Percentiles rank a stretch among this genome's conserved stretches.
Conservation (phyloP, 2,888 invertebrate species). For the Frankliniella fusca region DNA sequence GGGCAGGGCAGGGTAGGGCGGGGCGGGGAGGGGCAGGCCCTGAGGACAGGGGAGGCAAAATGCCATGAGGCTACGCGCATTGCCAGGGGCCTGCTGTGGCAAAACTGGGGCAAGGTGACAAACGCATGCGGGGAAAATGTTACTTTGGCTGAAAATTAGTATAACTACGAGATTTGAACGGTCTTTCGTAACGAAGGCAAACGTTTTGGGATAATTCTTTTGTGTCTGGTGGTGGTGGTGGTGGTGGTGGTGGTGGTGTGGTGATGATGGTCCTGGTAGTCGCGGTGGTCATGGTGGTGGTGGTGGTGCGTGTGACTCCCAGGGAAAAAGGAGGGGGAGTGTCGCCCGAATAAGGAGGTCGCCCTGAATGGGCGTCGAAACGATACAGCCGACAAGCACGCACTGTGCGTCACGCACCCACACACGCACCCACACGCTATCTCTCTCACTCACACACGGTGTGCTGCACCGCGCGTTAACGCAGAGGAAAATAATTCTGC, state of each 20-base stretch:
- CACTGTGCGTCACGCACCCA: not conserved
- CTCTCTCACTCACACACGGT: no score
- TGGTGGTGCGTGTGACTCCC: not conserved
- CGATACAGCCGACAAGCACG: not conserved
- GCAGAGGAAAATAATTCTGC: no score
- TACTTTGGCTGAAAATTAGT: no score
- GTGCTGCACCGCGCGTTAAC: no score
- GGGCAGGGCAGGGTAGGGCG: not conserved
- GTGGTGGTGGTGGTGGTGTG: not conserved
- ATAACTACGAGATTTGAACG: no score
- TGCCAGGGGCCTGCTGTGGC: not conserved
- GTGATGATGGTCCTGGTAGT: not conserved
- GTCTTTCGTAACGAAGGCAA: no score
- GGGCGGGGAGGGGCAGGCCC: not conserved
- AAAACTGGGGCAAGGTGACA: no score
- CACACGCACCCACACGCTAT: not conserved
- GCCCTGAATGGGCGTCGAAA: constrained; percentile 2
- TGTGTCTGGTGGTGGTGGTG: not conserved
- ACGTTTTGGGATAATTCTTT: not conserved
- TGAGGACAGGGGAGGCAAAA: not conserved
- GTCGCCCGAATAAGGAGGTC: not conserved
- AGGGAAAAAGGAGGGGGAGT: no score
- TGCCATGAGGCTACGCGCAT: not conserved
- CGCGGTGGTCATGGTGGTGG: not conserved
- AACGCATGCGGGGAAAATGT: no score